phyloP scores from a whole-genome alignment of 2,888 invertebrate species.

The Plemyria rubiginata region DNA sequence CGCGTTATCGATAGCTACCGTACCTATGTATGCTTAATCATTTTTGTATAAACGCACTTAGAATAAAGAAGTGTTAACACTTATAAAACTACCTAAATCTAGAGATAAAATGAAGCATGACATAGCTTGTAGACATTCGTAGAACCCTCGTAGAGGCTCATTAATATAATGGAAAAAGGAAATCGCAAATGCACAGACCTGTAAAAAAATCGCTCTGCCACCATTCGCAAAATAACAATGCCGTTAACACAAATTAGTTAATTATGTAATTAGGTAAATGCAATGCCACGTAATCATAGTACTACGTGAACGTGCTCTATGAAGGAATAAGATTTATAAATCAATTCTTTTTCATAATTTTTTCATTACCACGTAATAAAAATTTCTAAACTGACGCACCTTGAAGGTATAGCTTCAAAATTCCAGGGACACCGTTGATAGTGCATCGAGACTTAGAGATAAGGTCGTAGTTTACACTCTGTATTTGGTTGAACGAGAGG shows the following conservation, averaged over 20 bases:
- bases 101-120: neutral
- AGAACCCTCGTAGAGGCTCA: conserved; percentile 15
- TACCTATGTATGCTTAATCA: neutral
- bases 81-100: neutral
- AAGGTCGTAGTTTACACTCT: conserved; percentile 89
- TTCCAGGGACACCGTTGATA: conserved; percentile 91
- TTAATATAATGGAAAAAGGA: neutral
- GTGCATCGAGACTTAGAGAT: conserved; percentile 92
- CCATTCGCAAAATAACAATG: conserved; percentile 28
- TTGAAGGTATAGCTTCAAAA: conserved; percentile 91
- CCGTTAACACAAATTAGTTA: neutral
- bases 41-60: neutral
- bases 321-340: too few species aligned
- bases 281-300: too few species aligned
- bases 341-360: too few species aligned
- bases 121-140: conserved; percentile 17
- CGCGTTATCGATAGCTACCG: neutral
- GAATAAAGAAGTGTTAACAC: neutral
- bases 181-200: conserved; percentile 11
- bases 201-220: conserved; percentile 39
- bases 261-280: too few species aligned
- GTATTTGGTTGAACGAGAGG: conserved; percentile 90
- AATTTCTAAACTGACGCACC: conserved; percentile 74
- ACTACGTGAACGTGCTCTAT: too few species aligned
- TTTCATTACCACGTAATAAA: too few species aligned